Conservation (phyloP, 2,113 vertebrate genomes). For the Suncus etruscus region DNA sequence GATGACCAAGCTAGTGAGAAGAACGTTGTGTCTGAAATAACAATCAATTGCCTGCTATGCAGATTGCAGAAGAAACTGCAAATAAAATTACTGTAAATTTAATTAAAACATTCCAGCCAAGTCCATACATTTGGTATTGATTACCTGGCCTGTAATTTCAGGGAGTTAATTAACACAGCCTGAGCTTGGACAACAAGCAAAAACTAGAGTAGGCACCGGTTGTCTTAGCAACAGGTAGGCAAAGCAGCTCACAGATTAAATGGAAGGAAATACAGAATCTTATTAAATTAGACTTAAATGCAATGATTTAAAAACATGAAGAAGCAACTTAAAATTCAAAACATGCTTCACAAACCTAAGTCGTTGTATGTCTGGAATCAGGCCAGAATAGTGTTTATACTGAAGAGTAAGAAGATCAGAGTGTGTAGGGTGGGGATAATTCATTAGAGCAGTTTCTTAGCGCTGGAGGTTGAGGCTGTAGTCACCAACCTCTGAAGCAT, state of each 20-base stretch:
- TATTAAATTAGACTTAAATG: slow-evolving; percentile 79
- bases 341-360: slow-evolving; percentile 65
- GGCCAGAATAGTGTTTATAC: background rate
- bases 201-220: slow-evolving; percentile 79
- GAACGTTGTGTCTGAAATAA: slow-evolving; percentile 71
- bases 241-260: slow-evolving; percentile 79
- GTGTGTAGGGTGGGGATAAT: background rate
- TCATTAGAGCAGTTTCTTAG: background rate
- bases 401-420: background rate
- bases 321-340: slow-evolving; percentile 76
- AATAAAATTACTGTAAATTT: slow-evolving; percentile 86
- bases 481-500: background rate
- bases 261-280: slow-evolving; percentile 78
- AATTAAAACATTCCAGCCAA: slow-evolving; percentile 87
- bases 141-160: slow-evolving; percentile 85
- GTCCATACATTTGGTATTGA: slow-evolving; percentile 87
- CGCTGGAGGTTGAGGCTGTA: background rate
- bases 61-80: slow-evolving; percentile 79
- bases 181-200: slow-evolving; percentile 56
- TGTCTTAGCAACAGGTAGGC: slow-evolving; percentile 88
- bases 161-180: slow-evolving; percentile 83
- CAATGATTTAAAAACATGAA: slow-evolving; percentile 78
- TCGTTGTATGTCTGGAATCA: slow-evolving; percentile 64
- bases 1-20: slow-evolving; percentile 56
- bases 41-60: slow-evolving; percentile 81